A percentile compares a stretch with the other conserved stretches of the same genome.
Evolutionary conservation across 2,797 vertebrate genomes (phyloP).

Genomic region (Acridotheres tristis): DNA sequence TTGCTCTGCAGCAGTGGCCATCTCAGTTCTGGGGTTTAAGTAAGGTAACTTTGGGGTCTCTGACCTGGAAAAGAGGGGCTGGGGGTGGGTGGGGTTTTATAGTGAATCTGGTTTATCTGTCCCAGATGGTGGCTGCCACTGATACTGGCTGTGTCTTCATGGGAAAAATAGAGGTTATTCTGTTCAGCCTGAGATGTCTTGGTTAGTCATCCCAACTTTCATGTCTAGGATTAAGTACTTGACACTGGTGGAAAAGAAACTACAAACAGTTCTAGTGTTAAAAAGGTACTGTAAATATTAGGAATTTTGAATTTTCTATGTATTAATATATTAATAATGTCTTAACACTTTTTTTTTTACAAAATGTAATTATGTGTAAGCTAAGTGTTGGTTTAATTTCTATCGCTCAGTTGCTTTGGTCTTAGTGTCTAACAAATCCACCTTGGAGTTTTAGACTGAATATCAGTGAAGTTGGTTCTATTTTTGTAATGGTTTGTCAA

Average conservation of each 20-base stretch:
- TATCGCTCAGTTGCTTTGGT: not conserved
- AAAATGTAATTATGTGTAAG: not conserved
- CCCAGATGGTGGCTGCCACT: not conserved
- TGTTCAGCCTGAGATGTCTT: not conserved
- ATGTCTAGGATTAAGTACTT: not conserved
- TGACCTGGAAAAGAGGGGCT: not conserved
- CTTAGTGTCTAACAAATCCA: not conserved
- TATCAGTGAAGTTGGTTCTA: not conserved
- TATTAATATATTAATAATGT: not conserved
- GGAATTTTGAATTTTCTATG: not conserved
- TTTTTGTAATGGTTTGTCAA: not conserved
- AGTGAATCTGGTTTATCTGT: not conserved
- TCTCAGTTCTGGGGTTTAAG: not conserved
- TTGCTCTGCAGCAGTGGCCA: not conserved
- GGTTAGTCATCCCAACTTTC: not conserved
- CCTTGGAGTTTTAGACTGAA: not conserved
- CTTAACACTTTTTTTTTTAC: not conserved
- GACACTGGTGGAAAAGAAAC: not conserved
- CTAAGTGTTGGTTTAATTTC: not conserved
- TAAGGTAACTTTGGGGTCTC: not conserved
- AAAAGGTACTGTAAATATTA: not conserved
- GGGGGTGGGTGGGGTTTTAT: accelerated
- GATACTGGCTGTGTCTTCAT: not conserved
- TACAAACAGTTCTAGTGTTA: not conserved
- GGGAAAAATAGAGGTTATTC: not conserved